Evolutionary conservation across 2,888 invertebrate species (phyloP), one percentile per base, ranked within the genome.

Genomic region (Tigriopus californicus): DNA sequence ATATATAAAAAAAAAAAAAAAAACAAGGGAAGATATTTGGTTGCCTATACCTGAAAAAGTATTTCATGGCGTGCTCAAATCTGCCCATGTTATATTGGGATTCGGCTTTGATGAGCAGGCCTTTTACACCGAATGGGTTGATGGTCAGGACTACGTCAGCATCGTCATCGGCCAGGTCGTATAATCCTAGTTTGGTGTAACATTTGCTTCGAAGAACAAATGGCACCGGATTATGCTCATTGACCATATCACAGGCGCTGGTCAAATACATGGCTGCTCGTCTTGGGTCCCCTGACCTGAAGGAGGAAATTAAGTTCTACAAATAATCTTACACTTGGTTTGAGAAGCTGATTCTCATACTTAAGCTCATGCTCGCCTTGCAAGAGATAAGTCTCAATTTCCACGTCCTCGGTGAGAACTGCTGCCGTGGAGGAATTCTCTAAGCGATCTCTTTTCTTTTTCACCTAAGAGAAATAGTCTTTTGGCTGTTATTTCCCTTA

Each of bases 21-120:
- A 24, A 49, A 49, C 13, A n/a, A 49, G 20, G 48, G 15, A 12
- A 3, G n/a, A 2, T 49, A 18, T 3, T 49, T 15, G 18, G 13
- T 8, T 13, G 10, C 18, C 8, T 6, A 15, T n/a, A 56, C 56
- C 56, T 56, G 25, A 46, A 22, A 15, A 56, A 56, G 24, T 44
- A 56, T 46, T 56, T 56, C 18, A 56, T 20, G 15, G 56, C 44
- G 44, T 56, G 56, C 44, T 56, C 56, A 46, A 56, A 56, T 8
- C 20, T 44, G 15, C 56, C 56, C 11, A 56, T 13, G 2, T 56
- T 41, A 33, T 56, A 56, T n/a, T 44, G 44, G 22, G 56, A 44
- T n/a, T 56, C 56, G 1, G 44, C 56, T n/a, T 56, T 56, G 44
- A 46, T 46, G 5, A 56, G 10, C 11, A 56, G 42, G n/a, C 56